Base-by-base conservation (phyloP, 1,140 invertebrate genomes). In the Drosophila teissieri region DNA sequence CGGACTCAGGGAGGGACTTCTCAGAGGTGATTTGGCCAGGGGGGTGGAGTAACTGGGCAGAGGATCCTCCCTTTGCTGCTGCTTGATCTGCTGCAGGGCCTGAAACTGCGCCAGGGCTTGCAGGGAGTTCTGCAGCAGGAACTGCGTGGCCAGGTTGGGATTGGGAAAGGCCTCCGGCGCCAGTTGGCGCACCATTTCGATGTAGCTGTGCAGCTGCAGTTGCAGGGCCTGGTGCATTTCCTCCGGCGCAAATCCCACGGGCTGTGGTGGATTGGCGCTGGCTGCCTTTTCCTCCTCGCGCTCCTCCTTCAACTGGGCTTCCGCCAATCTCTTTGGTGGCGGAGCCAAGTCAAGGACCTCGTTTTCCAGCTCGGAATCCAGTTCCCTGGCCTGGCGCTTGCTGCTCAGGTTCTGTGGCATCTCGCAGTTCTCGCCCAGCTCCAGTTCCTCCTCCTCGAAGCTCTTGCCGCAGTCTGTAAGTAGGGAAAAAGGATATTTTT, bases 21-120 rank as follows among this genome's bases (percentile, higher is more conserved):
- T 93, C 1, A 94, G 91, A 57, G 94, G 92, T 3, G 93, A 94
- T 19, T 89, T 89, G 6, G 80, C 93, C 85, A 77, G 10, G 2
- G 91, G 91, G 1, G 86, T 85, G 91, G 93, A 77, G 93, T 84
- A 91, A 48, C 80, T 90, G n/a, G 69, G 58, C 17, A 62, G 54
- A 62, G 93, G 91, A 15, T 69, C 67, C 61, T 93, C 92, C 48
- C 93, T n/a, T 10, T 69, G 93, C 82, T 93, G 93, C 72, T 94
- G 94, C 62, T 96, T 96, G 55, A 96, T 95, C 86, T 97, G 96
- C 75, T 97, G 95, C 52, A 96, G 93, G 56, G 96, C 96, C 76
- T 97, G 95, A 39, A 97, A 93, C 80, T 96, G 96, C 72, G 96
- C 96, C 63, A 97, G 94, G 1, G 96, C 95, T 83, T 97, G 96